Percentiles rank a stretch among this genome's conserved stretches.
phyloP scores from a whole-genome alignment of 2,797 vertebrate genomes.

The Eupleurogrammus muticus region DNA sequence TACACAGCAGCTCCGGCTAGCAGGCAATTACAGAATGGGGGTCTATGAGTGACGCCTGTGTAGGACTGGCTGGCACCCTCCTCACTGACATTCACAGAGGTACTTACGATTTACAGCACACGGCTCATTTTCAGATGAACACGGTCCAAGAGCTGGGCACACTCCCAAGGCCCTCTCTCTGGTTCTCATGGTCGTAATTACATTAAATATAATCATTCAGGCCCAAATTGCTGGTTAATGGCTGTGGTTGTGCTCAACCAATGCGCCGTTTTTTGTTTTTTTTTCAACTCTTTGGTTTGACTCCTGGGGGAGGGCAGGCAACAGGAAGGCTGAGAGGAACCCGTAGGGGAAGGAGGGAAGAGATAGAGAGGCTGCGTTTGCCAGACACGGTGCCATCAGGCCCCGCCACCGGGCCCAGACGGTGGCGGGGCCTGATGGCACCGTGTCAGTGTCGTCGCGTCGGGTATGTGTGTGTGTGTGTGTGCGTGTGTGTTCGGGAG shows the following conservation, averaged over 20 bases:
- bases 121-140: slow-evolving; percentile 60
- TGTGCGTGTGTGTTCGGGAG: slow-evolving; percentile 79
- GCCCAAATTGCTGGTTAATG: slow-evolving; percentile 63
- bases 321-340: slow-evolving; percentile 55
- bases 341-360: slow-evolving; percentile 32
- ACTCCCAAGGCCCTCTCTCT: slow-evolving; percentile 37
- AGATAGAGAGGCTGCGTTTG: slow-evolving; percentile 59
- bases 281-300: slow-evolving; percentile 5
- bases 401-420: slow-evolving; percentile 55
- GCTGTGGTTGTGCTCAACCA: slow-evolving; percentile 40
- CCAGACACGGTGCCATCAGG: slow-evolving; percentile 60
- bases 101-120: slow-evolving; percentile 66
- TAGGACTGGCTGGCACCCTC: slow-evolving; percentile 56
- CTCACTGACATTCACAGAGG: slow-evolving; percentile 57
- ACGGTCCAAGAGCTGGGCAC: slow-evolving; percentile 45
- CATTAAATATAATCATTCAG: slow-evolving; percentile 70
- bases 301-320: slow-evolving; percentile 36
- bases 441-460: slow-evolving; percentile 78
- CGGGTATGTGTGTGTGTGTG: slow-evolving; percentile 62
- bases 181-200: slow-evolving; percentile 58
- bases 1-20: slow-evolving; percentile 72
- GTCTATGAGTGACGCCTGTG: slow-evolving; percentile 65
- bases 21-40: slow-evolving; percentile 79
- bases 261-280: not conserved
- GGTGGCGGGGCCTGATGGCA: slow-evolving; percentile 69